A percentile compares a stretch with the other conserved stretches of the same genome.
Conservation (phyloP, 2,888 invertebrate species). For the Ramazzottius varieornatus region DNA sequence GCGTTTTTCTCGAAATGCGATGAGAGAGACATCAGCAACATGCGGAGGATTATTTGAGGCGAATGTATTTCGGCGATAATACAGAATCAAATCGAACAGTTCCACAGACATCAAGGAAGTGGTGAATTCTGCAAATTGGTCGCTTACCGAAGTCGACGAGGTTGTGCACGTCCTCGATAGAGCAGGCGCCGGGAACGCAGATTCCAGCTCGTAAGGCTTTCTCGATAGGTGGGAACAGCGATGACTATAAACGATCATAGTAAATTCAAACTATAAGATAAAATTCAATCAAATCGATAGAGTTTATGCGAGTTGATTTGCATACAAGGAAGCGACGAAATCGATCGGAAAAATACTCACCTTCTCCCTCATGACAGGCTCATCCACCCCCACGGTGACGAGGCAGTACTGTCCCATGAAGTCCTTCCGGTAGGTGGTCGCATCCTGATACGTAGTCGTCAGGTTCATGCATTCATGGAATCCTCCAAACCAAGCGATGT, state of each 20-base stretch:
- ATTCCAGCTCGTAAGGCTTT: background rate
- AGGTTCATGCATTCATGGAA: conserved; percentile 2
- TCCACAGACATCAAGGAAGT: no score
- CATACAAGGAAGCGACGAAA: background rate
- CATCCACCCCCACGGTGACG: background rate
- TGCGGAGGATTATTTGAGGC: no score
- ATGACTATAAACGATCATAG: background rate
- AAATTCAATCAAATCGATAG: no score
- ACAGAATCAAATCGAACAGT: no score
- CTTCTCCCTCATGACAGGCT: no score
- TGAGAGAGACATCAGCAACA: no score
- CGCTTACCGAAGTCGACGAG: background rate
- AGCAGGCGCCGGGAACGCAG: background rate
- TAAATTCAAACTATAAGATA: no score
- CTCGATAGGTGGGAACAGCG: background rate
- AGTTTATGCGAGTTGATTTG: background rate
- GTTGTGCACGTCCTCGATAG: background rate
- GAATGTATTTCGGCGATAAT: no score
- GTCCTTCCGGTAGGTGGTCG: background rate
- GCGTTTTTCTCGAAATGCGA: no score
- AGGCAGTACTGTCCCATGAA: background rate
- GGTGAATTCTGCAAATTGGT: no score
- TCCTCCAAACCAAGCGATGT: background rate
- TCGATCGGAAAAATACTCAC: no score
- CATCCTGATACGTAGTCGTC: background rate